These are phyloP conservation scores for Umimayanthus kanabou DNA, from an alignment of 92 coral and sea anemone genomes.

Conservation along the genomic window DNA sequence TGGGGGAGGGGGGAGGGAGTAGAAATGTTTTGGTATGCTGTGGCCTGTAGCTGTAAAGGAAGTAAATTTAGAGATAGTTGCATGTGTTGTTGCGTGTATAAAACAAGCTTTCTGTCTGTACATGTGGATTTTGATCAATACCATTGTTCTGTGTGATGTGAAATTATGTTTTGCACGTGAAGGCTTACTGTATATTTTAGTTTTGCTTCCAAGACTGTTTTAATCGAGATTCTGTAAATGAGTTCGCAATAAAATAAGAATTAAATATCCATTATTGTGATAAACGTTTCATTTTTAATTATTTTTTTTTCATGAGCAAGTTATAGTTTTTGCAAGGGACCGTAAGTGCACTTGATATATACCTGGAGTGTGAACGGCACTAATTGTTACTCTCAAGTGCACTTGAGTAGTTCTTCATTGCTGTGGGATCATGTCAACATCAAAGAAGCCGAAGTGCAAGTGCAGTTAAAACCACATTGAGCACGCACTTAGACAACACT, in stretches of 20 bases:
- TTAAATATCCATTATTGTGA: neutral
- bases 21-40: neutral
- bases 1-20: neutral
- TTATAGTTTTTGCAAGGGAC: too few species aligned
- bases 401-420: too few species aligned
- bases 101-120: neutral
- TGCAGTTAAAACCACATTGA: too few species aligned
- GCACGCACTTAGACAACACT: too few species aligned
- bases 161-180: neutral
- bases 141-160: neutral
- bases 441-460: too few species aligned
- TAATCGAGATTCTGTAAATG: conserved; percentile 16
- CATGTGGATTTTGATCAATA: neutral
- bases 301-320: too few species aligned
- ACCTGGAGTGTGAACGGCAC: too few species aligned
- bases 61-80: neutral
- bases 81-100: conserved; percentile 5
- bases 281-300: too few species aligned
- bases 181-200: neutral
- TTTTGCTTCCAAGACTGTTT: neutral
- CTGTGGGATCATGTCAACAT: too few species aligned
- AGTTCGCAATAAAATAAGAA: neutral
- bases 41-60: neutral
- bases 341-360: too few species aligned
- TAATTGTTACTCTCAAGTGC: too few species aligned